Percentiles rank a stretch among this genome's conserved stretches.
These are phyloP conservation scores for Aptenodytes patagonicus DNA, from an alignment of 2,113 vertebrate genomes.

Conservation along the genomic window DNA sequence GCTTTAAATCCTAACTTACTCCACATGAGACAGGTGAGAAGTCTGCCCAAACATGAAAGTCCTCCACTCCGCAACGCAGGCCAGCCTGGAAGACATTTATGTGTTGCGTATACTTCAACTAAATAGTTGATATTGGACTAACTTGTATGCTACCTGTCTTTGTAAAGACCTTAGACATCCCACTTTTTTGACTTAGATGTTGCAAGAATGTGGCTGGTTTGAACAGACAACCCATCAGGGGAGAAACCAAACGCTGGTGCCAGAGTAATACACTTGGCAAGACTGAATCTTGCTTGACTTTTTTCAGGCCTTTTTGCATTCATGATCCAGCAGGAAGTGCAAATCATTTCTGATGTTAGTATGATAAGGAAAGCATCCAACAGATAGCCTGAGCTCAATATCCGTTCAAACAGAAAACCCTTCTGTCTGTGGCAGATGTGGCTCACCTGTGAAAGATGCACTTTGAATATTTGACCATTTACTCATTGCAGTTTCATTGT, in stretches of 20 bases:
- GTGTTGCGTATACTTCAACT: background rate
- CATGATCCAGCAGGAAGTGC: background rate
- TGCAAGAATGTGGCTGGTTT: background rate
- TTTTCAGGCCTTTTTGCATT: background rate
- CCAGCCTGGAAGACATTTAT: background rate
- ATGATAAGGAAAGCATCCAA: background rate
- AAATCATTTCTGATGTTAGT: background rate
- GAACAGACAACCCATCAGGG: background rate
- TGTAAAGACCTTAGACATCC: background rate
- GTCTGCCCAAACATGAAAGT: background rate
- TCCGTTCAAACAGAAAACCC: background rate
- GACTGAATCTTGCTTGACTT: background rate
- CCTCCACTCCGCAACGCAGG: background rate
- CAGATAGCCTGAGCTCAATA: background rate
- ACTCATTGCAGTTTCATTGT: background rate
- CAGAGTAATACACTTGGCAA: background rate
- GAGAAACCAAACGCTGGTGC: background rate
- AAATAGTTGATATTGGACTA: background rate
- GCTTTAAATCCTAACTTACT: background rate
- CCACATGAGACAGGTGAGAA: background rate
- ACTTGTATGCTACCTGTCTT: background rate
- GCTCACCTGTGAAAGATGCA: background rate
- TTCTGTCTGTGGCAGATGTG: background rate
- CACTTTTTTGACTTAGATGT: background rate
- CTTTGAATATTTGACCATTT: background rate